Conservation (phyloP, 2,113 vertebrate species). For the Ophiodon elongatus region DNA sequence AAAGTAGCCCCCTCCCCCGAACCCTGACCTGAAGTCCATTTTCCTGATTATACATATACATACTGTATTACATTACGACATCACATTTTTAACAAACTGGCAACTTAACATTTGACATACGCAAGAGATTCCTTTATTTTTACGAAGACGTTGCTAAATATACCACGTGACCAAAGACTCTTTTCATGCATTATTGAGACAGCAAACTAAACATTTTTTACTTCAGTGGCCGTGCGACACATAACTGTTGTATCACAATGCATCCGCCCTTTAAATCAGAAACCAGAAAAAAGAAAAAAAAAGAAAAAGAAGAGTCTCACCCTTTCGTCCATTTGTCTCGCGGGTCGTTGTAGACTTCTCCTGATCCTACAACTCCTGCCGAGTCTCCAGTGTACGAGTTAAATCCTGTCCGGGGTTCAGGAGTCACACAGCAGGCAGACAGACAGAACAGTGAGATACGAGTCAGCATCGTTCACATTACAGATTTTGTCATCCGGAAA, state of each 20-base stretch:
- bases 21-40: background rate
- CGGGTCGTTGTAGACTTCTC: slow-evolving; percentile 89
- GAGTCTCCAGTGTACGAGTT: slow-evolving; percentile 92
- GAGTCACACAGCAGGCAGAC: slow-evolving; percentile 33
- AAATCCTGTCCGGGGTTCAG: slow-evolving; percentile 87
- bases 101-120: background rate
- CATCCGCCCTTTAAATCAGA: background rate
- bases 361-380: slow-evolving; percentile 87
- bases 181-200: no score
- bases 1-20: background rate
- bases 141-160: background rate
- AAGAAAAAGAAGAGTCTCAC: slow-evolving; percentile 73
- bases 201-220: no score
- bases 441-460: slow-evolving; percentile 46
- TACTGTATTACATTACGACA: background rate
- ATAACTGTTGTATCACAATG: no score
- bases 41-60: background rate
- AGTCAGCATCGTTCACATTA: slow-evolving; percentile 37
- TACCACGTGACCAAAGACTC: no score
- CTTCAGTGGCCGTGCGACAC: no score
- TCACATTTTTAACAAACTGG: background rate
- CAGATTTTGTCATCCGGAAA: background rate
- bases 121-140: background rate
- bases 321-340: slow-evolving; percentile 92
- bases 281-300: no score